Evolutionary conservation across 2,113 vertebrate genomes (phyloP).

Genomic region (Gadus macrocephalus): DNA sequence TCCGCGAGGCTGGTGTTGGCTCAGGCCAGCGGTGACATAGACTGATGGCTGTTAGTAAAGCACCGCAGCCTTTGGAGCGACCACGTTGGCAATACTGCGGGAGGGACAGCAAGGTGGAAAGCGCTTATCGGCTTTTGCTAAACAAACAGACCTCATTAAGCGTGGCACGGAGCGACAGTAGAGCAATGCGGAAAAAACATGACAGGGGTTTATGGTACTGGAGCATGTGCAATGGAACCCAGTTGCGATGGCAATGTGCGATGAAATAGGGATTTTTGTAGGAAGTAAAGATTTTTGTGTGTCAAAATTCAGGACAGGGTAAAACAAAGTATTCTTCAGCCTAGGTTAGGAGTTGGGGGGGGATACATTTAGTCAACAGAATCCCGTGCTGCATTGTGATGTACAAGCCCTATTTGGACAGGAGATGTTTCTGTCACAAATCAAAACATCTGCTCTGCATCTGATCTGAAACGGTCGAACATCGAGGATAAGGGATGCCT

Average conservation of each 20-base stretch:
- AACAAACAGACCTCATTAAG: constrained; percentile 40
- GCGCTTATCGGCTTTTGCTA: constrained; percentile 43
- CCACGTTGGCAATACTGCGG: constrained; percentile 26
- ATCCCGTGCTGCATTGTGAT: too few relatives aligned
- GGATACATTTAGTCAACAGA: too few relatives aligned
- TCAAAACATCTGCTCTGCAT: constrained; percentile 32
- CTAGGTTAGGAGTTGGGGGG: too few relatives aligned
- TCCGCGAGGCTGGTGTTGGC: constrained; percentile 27
- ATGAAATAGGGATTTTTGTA: too few relatives aligned
- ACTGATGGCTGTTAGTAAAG: constrained; percentile 36
- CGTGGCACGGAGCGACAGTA: constrained; percentile 27
- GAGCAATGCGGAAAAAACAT: constrained; percentile 34
- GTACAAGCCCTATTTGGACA: constrained; percentile 17
- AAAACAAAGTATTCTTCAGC: too few relatives aligned
- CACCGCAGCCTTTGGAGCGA: not conserved
- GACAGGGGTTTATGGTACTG: constrained; percentile 8
- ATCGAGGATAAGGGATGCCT: not conserved
- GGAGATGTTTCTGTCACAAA: constrained; percentile 8
- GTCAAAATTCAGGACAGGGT: too few relatives aligned
- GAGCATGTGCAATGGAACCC: too few relatives aligned
- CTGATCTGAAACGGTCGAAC: constrained; percentile 16
- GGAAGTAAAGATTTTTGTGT: too few relatives aligned
- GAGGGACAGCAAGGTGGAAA: constrained; percentile 36
- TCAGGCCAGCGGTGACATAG: constrained; percentile 24
- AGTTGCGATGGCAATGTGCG: not conserved